Evolutionary conservation across 2,113 vertebrate species (phyloP), one percentile per base, ranked within the genome.

Genomic region (Platichthys stellatus): DNA sequence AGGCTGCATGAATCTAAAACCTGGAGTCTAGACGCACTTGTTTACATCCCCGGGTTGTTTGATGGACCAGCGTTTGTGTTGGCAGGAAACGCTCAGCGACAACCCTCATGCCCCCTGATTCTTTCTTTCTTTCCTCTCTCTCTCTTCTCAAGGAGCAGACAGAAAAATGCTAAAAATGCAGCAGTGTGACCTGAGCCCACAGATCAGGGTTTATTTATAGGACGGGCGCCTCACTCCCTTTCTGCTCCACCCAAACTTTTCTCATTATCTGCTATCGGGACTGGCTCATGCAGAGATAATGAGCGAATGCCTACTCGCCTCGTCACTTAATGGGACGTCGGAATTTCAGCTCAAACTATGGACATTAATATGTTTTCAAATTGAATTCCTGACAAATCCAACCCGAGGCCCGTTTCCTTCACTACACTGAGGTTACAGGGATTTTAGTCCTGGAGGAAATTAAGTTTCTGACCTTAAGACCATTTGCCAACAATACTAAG

Each of bases 141-240:
- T 17, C 26, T 18, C 17, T 11, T 0, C 81, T 72, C 70, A 63
- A 75, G 12, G 20, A 88, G 78, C 78, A 77, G 74, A 69, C 69
- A 35, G 66, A 93, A 94, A 88, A 86, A 92, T 93, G 86, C 78
- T 51, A 90, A 93, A 90, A 83, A 94, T 92, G 93, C 83, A 78
- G 85, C 69, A 83, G 49, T 13, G 53, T 82, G 88, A 89, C 90
- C 86, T 57, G 63, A 67, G 79, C 70, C 56, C 69, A 72, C 38
- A 88, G 84, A 86, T 83, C 79, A 80, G 72, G 24, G 65, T 76
- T 81, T 94, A 91, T 93, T 90, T 93, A 92, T 88, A 88, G 89
- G 59, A 51, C 24, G 77, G 73, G 76, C 28, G 47, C 73, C 69
- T 78, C 64, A 23, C 63, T 86, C 56, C 20, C 21, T 56, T 24